Conservation (phyloP, 2,888 invertebrate species). For the Calameuta idolon region DNA sequence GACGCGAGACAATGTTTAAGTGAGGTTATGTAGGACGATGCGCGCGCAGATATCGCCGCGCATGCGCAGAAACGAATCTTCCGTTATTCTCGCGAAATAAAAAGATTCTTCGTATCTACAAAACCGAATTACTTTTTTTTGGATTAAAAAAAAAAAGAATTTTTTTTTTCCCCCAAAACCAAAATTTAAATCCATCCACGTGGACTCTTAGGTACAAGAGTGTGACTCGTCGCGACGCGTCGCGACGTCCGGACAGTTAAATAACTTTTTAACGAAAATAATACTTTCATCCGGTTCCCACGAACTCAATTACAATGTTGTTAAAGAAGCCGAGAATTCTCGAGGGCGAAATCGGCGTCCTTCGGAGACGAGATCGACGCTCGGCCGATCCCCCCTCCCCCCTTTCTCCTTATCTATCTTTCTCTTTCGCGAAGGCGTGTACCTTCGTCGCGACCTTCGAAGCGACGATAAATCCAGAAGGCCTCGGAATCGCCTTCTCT, state of each 20-base stretch:
- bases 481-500: neutral
- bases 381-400: constrained; percentile 20
- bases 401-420: constrained; percentile 9
- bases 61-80: too few species aligned
- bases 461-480: neutral
- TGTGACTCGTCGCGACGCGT: too few species aligned
- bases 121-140: too few species aligned
- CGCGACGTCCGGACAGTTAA: neutral
- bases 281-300: constrained; percentile 40
- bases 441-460: neutral
- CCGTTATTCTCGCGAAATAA: too few species aligned
- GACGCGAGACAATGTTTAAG: neutral
- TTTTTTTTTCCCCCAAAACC: too few species aligned
- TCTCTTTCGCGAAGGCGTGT: constrained; percentile 13
- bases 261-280: neutral
- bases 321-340: neutral
- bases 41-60: too few species aligned
- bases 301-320: constrained; percentile 23
- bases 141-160: too few species aligned
- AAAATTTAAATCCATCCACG: too few species aligned
- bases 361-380: constrained; percentile 14
- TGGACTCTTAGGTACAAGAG: too few species aligned
- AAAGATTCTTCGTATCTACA: too few species aligned
- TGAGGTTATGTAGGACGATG: too few species aligned
- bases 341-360: constrained; percentile 18